Conservation (phyloP, 2,797 vertebrate species). For the Rhabdomys pumilio region DNA sequence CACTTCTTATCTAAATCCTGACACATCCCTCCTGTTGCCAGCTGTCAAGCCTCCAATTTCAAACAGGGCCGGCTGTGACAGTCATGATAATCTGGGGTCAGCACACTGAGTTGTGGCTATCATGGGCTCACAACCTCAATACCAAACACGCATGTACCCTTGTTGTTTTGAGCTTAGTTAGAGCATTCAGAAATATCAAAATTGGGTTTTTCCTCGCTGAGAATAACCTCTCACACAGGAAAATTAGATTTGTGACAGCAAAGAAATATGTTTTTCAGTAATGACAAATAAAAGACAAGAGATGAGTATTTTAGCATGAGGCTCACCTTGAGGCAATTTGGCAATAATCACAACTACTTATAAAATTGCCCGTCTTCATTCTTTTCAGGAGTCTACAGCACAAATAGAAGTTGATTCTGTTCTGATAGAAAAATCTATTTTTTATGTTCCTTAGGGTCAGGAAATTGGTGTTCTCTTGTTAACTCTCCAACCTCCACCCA, state of each 20-base stretch:
- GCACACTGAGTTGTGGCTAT: no score
- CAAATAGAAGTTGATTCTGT: constrained; percentile 78
- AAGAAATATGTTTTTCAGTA: constrained; percentile 83
- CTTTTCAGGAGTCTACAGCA: constrained; percentile 72
- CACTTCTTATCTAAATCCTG: background rate
- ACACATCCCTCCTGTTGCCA: background rate
- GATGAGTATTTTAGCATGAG: constrained; percentile 76
- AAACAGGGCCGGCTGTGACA: background rate
- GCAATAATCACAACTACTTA: constrained; percentile 74
- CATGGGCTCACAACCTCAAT: background rate
- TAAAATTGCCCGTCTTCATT: constrained; percentile 80
- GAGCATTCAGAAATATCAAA: constrained; percentile 45
- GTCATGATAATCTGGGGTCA: background rate
- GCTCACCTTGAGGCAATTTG: constrained; percentile 80
- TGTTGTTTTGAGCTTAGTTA: background rate
- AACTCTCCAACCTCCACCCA: background rate
- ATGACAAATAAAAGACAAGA: constrained; percentile 82
- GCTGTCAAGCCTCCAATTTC: background rate
- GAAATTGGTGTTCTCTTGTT: constrained; percentile 28
- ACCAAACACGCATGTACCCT: background rate
- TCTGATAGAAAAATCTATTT: constrained; percentile 48
- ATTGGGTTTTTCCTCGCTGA: background rate
- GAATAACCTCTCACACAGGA: constrained; percentile 63
- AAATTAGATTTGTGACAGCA: constrained; percentile 71
- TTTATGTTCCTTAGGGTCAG: constrained; percentile 21